phyloP scores from a whole-genome alignment of 2,797 vertebrate genomes.

The Acanthopagrus latus region DNA sequence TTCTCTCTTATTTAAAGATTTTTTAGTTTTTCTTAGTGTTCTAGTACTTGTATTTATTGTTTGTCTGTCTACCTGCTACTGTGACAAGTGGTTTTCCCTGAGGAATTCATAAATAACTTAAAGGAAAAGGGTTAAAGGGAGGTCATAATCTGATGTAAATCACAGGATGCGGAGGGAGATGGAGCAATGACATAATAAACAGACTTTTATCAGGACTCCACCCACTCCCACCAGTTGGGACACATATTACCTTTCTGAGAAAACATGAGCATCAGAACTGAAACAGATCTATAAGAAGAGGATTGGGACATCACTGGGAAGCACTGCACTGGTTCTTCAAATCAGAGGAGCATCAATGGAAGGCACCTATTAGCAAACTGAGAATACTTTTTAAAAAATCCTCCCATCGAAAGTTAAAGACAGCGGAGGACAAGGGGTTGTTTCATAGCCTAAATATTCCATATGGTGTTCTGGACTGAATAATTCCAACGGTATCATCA shows the following conservation, averaged over 20 bases:
- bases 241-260: background rate
- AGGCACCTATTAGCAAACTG: background rate
- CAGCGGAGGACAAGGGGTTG: background rate
- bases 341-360: background rate
- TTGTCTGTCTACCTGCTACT: no score
- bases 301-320: background rate
- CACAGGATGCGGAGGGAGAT: background rate
- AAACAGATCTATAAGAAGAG: background rate
- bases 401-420: background rate
- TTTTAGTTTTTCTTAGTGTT: no score
- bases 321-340: background rate
- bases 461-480: background rate
- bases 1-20: no score
- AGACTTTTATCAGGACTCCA: background rate
- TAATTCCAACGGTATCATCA: background rate
- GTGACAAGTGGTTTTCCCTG: no score
- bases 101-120: background rate
- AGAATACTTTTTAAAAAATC: background rate
- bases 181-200: background rate
- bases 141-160: background rate
- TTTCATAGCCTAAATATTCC: background rate
- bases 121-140: background rate
- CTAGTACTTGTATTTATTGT: no score
- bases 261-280: background rate
- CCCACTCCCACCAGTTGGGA: background rate